These are phyloP conservation scores for Anoplophora glabripennis DNA, from an alignment of 1,140 invertebrate genomes.

Conservation along the genomic window DNA sequence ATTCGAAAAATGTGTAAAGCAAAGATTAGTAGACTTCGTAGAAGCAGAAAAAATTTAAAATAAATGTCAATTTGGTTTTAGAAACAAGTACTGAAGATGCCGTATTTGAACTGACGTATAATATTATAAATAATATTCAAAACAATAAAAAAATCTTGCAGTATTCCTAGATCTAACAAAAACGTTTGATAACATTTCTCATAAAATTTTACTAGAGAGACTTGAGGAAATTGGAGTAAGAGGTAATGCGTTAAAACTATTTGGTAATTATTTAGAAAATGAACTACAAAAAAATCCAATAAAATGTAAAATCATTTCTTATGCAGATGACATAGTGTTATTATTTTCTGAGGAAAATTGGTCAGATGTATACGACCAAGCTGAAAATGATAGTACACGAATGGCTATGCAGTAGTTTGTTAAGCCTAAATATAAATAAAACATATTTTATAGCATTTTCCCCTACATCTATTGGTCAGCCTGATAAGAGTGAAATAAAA, in stretches of 20 bases:
- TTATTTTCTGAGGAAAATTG: not conserved
- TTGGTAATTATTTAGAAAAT: constrained; percentile 9
- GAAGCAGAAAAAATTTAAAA: constrained; percentile 9
- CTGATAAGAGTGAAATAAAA: no score
- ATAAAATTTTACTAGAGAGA: constrained; percentile 7
- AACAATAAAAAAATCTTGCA: constrained; percentile 3
- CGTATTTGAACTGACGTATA: not conserved
- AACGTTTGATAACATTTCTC: constrained; percentile 17
- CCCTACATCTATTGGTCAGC: no score
- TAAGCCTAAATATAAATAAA: no score
- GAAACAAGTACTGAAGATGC: constrained; percentile 11
- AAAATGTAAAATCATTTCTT: not conserved
- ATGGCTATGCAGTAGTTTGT: no score
- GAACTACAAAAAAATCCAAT: constrained; percentile 4
- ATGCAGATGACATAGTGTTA: constrained; percentile 11
- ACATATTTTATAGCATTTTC: no score
- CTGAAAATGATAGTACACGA: no score
- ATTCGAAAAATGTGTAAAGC: constrained; percentile 1
- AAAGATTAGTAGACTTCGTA: constrained; percentile 4
- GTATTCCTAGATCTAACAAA: constrained; percentile 14
- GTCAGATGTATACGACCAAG: no score
- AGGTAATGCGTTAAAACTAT: constrained; percentile 1
- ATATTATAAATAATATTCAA: not conserved
- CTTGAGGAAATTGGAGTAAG: constrained; percentile 4
- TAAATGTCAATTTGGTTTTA: constrained; percentile 12